Conservation (phyloP, 2,888 invertebrate genomes). For the Spialia ferax region DNA sequence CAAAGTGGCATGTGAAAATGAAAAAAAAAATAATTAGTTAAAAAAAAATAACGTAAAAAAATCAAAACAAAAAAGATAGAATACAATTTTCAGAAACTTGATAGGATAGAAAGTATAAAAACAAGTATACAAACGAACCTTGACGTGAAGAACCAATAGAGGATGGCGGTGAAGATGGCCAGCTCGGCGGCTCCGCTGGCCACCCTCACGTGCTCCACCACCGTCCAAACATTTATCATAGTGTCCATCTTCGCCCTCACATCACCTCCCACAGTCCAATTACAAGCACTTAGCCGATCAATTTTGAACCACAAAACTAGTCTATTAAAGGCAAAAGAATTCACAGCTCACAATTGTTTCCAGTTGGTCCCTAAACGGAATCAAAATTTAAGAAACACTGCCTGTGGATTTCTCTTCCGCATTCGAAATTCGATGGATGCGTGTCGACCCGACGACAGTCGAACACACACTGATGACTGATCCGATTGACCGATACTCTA, state of each 20-base stretch:
- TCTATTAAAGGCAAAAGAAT: conserved; percentile 9
- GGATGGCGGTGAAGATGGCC: conserved; percentile 87
- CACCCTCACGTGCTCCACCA: conserved; percentile 80
- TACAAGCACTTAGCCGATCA: conserved; percentile 60
- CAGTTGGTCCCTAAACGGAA: conserved; percentile 11
- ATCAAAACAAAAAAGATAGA: not conserved
- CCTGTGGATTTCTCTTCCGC: conserved; percentile 39
- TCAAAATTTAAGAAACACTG: conserved; percentile 10
- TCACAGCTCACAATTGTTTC: conserved; percentile 13
- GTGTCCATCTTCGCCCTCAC: conserved; percentile 77
- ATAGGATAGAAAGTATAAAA: no score
- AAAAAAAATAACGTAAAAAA: not conserved
- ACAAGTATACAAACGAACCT: conserved; percentile 73
- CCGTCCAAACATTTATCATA: conserved; percentile 79
- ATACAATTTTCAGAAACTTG: no score
- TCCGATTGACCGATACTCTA: conserved; percentile 44
- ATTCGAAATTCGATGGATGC: conserved; percentile 31
- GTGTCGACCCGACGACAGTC: conserved; percentile 41
- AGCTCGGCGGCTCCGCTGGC: conserved; percentile 88
- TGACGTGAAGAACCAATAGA: conserved; percentile 88
- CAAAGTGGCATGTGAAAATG: no score
- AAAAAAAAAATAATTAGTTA: no score
- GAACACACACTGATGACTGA: conserved; percentile 47
- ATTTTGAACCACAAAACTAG: conserved; percentile 56
- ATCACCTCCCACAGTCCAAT: conserved; percentile 72